Base-by-base conservation (phyloP, 2,888 invertebrate species). In the Oscheius sp. region DNA sequence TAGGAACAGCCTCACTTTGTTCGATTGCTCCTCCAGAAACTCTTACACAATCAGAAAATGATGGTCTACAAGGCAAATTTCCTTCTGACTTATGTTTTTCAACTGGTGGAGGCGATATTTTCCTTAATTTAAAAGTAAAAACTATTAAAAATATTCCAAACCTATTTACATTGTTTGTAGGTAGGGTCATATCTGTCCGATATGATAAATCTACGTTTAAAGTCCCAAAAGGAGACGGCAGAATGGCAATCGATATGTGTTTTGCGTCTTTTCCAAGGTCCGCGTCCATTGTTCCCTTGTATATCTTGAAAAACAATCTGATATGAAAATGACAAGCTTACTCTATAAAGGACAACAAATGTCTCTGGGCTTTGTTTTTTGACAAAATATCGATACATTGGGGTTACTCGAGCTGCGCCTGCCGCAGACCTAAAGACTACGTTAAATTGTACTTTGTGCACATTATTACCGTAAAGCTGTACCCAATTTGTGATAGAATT, bases 281-380 rank as follows among this genome's bases (percentile, higher is more conserved):
- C n/a, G 69, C 41, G 29, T 43, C 43, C 43, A 45, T 69, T 1
- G 55, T 25, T 18, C 58, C 58, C 35, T 69, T 58, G 18, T 55
- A 69, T n/a, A 69, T 69, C 69, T 69, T 16, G 29, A 69, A 45
- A 9, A 46, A 12, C 16, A 29, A 21, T 55, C 27, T 7, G 1
- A n/a, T n/a, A 16, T n/a, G 12, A 18, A 23, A 23, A 16, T 23
- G 18, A 21, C 5, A 29, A 43, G 29, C 61, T 41, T 58, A 78
- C 76, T 69, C 76, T 68, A 46, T 78, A 78, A 7, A 73, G 52
- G n/a, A 78, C 75, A 5, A 78, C 75, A 59, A 69, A 78, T 9
- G 78, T 77, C 16, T 78, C 76, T 9, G 74, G 70, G 45, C 76
- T 53, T 49, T 78, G 78, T 58, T 75, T 77, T 66, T 73, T 76